phyloP scores from a whole-genome alignment of 2,888 invertebrate genomes.

The Synergus itoensis region DNA sequence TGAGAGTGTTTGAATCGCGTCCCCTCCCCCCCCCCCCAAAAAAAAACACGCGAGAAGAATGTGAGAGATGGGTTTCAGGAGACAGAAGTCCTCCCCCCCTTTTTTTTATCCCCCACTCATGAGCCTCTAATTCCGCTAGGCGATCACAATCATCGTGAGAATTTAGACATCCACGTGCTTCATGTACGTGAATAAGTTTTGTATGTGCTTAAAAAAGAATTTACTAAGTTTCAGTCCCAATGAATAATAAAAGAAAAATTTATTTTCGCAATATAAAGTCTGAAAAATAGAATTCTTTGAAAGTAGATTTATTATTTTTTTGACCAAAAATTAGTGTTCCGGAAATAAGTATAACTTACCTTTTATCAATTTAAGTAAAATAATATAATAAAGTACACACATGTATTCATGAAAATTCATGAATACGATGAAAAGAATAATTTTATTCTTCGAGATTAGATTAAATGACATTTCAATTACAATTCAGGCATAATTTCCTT shows the following conservation, averaged over 20 bases:
- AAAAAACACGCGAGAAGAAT: constrained; percentile 25
- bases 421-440: background rate
- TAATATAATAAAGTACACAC: background rate
- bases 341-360: background rate
- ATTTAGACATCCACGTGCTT: constrained; percentile 29
- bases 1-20: constrained; percentile 23
- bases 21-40: no score
- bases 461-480: constrained; percentile 27
- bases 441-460: background rate
- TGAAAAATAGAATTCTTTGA: no score
- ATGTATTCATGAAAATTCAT: background rate
- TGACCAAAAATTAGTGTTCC: background rate
- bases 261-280: no score
- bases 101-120: background rate
- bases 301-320: no score
- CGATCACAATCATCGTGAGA: constrained; percentile 31
- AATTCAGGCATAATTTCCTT: constrained; percentile 5
- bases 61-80: background rate
- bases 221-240: no score
- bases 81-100: background rate
- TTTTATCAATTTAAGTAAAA: no score
- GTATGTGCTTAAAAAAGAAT: background rate
- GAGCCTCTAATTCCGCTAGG: constrained; percentile 19
- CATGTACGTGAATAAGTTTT: constrained; percentile 42
- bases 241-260: no score